Evolutionary conservation across 2,888 invertebrate genomes (phyloP).

Genomic region (Parnassius apollo): DNA sequence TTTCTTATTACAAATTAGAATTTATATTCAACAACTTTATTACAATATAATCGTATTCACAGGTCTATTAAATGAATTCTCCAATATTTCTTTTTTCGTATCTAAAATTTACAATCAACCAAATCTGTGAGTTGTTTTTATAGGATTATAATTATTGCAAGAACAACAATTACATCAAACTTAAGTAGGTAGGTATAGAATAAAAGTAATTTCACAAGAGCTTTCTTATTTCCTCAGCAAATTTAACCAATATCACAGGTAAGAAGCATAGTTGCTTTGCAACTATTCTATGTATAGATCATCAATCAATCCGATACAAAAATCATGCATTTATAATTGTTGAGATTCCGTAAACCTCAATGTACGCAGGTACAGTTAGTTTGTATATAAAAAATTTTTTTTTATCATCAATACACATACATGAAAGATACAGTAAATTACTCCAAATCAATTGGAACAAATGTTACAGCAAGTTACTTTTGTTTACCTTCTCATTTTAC

Average conservation of each 20-base stretch:
- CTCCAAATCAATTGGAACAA: conserved; percentile 4
- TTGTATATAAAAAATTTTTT: not conserved
- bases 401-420: not conserved
- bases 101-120: conserved; percentile 26
- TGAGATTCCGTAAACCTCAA: conserved; percentile 5
- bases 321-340: not conserved
- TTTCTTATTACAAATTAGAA: conserved; percentile 48
- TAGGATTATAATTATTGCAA: not conserved
- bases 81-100: conserved; percentile 31
- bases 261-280: too few species aligned
- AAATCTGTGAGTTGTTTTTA: conserved; percentile 33
- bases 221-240: too few species aligned
- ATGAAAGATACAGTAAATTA: conserved; percentile 1
- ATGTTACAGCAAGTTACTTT: conserved; percentile 4
- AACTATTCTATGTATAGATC: too few species aligned
- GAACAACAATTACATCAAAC: not conserved
- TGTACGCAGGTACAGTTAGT: not conserved
- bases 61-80: conserved; percentile 60
- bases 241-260: too few species aligned
- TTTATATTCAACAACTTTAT: conserved; percentile 65
- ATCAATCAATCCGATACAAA: too few species aligned
- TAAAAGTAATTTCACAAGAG: too few species aligned
- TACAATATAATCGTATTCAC: conserved; percentile 58
- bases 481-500: conserved; percentile 18
- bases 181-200: not conserved